Evolutionary conservation across 2,113 vertebrate genomes (phyloP), one percentile per base, ranked within the genome.

Genomic region (Cynopterus brachyotis): DNA sequence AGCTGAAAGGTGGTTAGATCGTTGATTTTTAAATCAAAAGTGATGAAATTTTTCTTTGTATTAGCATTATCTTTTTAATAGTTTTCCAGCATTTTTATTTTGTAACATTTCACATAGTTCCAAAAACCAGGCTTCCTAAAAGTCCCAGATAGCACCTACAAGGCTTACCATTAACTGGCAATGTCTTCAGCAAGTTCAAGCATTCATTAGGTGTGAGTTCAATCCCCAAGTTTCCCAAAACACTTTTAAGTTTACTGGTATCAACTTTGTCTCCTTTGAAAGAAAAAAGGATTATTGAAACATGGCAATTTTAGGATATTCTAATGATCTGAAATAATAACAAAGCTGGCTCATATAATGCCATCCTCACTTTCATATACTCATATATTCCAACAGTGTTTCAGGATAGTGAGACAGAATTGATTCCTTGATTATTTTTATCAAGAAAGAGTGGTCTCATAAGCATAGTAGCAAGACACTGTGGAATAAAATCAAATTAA

Each of bases 261-360:
- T 97, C 81, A 88, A 96, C 75, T 95, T 60, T 95, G 6, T 59
- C 6, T 50, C 95, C 96, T 97, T 93, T 83, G 47, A 72, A 95
- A 83, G 32, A 83, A 96, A 90, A 69, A 72, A 70, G 40, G 5
- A 13, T 50, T 84, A 37, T 24, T 89, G 16, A 57, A 47, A 57
- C 2, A 59, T n/a, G 62, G 47, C 1, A 76, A 87, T 66, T 72
- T 83, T 86, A 64, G 28, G 28, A 78, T 32, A 70, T 30, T 64
- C 89, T 9, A 82, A 59, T 73, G 22, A 72, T 32, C 53, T 19
- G 24, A 82, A 90, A 57, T 83, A 72, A 66, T 42, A 8, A 53
- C 62, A 93, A 90, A 64, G 0, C 45, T 90, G 60, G 16, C 6
- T 24, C n/a, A 72, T 30, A 37, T 45, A 72, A 62, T 55, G 28